Percentiles rank a stretch among this genome's conserved stretches.
Evolutionary conservation across 2,888 invertebrate species (phyloP).

Genomic region (Antitype chi): DNA sequence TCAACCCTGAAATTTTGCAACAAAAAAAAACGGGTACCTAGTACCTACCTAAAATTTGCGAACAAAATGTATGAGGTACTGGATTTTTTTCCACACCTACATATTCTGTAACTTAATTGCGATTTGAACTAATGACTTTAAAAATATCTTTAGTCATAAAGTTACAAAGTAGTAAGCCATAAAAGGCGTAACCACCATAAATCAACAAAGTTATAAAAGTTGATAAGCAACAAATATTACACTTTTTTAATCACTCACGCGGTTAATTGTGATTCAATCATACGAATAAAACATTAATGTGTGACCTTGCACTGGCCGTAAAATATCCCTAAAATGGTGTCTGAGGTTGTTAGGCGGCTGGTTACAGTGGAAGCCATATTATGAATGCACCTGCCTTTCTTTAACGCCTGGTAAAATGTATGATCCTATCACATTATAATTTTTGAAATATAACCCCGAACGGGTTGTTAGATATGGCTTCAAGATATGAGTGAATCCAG

Average conservation of each 20-base stretch:
- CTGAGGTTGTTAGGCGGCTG: slow-evolving; percentile 8
- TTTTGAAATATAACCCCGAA: slow-evolving; percentile 4
- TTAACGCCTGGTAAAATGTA: slow-evolving; percentile 8
- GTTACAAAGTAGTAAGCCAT: not conserved
- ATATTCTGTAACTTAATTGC: too few species aligned
- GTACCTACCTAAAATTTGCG: too few species aligned
- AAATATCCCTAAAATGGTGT: slow-evolving; percentile 29
- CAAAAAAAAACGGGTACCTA: too few species aligned
- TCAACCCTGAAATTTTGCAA: too few species aligned
- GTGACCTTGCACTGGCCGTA: slow-evolving; percentile 25
- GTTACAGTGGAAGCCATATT: slow-evolving; percentile 54
- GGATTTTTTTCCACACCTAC: too few species aligned
- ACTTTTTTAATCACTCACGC: not conserved
- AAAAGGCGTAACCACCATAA: slow-evolving; percentile 3
- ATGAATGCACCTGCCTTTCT: slow-evolving; percentile 12
- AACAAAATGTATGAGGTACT: too few species aligned
- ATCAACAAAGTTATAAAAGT: slow-evolving; percentile 9
- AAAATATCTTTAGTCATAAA: not conserved
- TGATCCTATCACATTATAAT: slow-evolving; percentile 14
- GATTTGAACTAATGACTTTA: too few species aligned
- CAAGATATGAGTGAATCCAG: not conserved
- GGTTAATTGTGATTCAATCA: slow-evolving; percentile 18
- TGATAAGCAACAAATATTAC: not conserved
- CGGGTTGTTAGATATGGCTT: slow-evolving; percentile 36
- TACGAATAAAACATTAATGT: slow-evolving; percentile 30